Conservation (phyloP, 1,140 invertebrate genomes). For the Spodoptera frugiperda region DNA sequence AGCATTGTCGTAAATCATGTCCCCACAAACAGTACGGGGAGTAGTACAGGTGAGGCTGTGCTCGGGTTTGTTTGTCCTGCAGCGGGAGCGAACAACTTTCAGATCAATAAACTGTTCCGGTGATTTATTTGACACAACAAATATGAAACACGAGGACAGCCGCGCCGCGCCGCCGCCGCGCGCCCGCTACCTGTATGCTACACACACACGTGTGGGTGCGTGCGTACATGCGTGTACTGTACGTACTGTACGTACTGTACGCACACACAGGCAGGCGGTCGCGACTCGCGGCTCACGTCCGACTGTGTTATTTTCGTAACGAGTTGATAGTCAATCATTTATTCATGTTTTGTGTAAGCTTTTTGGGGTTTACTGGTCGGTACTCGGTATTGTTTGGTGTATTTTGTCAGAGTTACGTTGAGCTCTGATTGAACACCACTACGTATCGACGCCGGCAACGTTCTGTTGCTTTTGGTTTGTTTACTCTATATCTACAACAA, state of each 20-base stretch:
- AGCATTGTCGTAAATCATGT: too few relatives aligned
- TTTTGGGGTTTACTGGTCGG: background rate
- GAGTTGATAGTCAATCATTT: background rate
- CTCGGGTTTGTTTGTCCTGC: background rate
- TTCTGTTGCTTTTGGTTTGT: too few relatives aligned
- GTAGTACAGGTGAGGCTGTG: too few relatives aligned
- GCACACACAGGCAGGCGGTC: too few relatives aligned
- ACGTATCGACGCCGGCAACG: too few relatives aligned
- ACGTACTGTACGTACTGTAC: too few relatives aligned
- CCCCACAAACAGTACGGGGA: too few relatives aligned
- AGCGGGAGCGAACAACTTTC: background rate
- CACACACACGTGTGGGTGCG: too few relatives aligned
- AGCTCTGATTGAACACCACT: too few relatives aligned
- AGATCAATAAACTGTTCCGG: constrained; percentile 25
- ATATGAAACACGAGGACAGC: constrained; percentile 20
- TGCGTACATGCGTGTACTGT: too few relatives aligned
- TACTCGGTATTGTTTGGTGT: too few relatives aligned
- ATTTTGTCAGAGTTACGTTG: too few relatives aligned
- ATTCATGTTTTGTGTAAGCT: background rate
- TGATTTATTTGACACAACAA: constrained; percentile 35
- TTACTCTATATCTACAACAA: background rate
- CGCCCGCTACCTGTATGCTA: background rate
- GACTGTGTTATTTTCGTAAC: background rate
- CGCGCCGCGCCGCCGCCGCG: background rate
- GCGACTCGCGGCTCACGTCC: background rate